Conservation (phyloP, 2,113 vertebrate species). For the Chiloscyllium plagiosum region DNA sequence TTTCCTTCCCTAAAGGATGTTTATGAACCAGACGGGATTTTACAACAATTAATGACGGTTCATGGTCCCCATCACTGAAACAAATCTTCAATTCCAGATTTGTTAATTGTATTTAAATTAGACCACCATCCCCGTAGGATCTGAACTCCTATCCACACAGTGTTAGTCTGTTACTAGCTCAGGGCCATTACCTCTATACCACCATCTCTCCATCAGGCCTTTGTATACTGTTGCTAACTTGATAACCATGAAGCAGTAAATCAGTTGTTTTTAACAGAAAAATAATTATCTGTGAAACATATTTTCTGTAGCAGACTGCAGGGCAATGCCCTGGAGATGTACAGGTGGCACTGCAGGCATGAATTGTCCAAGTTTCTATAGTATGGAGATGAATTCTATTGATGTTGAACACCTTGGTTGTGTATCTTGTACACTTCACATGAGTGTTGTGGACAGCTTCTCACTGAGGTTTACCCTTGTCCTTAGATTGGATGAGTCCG, state of each 20-base stretch:
- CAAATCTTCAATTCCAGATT: too few relatives aligned
- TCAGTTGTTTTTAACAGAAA: background rate
- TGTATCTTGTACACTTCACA: background rate
- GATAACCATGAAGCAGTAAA: background rate
- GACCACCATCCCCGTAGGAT: too few relatives aligned
- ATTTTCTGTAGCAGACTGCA: background rate
- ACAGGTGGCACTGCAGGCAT: background rate
- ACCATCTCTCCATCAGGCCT: background rate
- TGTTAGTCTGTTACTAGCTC: background rate
- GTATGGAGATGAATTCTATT: background rate
- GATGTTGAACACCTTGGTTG: background rate
- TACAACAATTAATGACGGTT: too few relatives aligned
- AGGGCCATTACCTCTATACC: too few relatives aligned
- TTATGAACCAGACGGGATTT: too few relatives aligned
- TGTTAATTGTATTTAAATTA: too few relatives aligned
- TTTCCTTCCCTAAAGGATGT: too few relatives aligned
- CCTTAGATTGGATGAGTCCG: background rate
- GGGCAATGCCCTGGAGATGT: background rate
- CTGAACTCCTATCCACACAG: too few relatives aligned
- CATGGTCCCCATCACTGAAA: too few relatives aligned
- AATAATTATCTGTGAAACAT: background rate
- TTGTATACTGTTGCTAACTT: background rate
- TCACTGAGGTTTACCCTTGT: background rate
- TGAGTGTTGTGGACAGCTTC: background rate
- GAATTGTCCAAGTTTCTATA: background rate